Evolutionary conservation across 2,888 invertebrate genomes (phyloP).

Genomic region (Cylindroiulus punctatus): DNA sequence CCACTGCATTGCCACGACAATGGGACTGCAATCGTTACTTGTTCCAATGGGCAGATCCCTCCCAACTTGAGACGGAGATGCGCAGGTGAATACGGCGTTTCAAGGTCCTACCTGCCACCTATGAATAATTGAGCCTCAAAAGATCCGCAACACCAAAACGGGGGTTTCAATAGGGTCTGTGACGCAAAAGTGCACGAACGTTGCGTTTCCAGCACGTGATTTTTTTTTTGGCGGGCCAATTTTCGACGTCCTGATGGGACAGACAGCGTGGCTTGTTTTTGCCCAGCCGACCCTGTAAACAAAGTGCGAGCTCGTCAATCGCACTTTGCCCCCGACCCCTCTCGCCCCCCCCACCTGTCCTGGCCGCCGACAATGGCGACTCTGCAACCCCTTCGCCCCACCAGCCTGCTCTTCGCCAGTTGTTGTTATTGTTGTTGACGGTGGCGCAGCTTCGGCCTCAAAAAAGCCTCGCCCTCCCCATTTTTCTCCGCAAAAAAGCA

Average conservation of each 20-base stretch:
- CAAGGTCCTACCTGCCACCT: no score
- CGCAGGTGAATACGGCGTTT: no score
- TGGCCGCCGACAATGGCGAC: neutral
- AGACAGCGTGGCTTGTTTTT: conserved; percentile 1
- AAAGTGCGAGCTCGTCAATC: neutral
- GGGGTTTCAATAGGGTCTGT: no score
- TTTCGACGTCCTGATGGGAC: neutral
- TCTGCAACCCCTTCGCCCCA: neutral
- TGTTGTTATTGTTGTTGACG: conserved; percentile 14
- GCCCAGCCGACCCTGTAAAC: neutral
- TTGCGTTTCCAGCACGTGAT: neutral
- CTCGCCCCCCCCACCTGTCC: neutral
- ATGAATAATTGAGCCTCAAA: no score
- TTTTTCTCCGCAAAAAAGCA: neutral
- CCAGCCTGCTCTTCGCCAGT: neutral
- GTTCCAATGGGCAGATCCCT: no score
- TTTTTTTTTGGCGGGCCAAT: neutral
- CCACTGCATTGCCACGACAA: no score
- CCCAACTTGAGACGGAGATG: no score
- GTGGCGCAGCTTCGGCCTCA: neutral
- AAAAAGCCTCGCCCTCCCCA: conserved; percentile 18
- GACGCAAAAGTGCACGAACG: neutral
- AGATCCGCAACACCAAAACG: no score
- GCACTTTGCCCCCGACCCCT: neutral
- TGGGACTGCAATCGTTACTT: no score